Evolutionary conservation across 2,888 invertebrate genomes (phyloP), one percentile per base, ranked within the genome.

Genomic region (Erebia palarica): DNA sequence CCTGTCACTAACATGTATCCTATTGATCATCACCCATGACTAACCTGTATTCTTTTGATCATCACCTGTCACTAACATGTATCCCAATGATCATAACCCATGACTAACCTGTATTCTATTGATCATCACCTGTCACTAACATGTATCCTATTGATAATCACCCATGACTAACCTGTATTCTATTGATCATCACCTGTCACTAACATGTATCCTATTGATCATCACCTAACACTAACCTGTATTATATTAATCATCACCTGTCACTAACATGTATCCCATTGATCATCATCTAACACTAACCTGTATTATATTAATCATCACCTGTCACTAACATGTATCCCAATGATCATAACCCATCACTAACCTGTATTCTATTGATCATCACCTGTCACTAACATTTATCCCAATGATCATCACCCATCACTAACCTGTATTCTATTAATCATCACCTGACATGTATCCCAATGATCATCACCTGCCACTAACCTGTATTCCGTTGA

Each of bases 401-500:
- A 51, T 13, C 51, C 51, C n/a, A 51, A n/a, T 51, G n/a, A 51
- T 51, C 7, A 14, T 7, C n/a, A 4, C 11, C 9, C 0, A n/a
- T n/a, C 11, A 11, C 21, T 21, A 10, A 21, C 57, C 57, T 27
- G 57, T 58, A 58, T 55, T 18, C 55, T 18, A 55, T 55, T 55
- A 8, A 55, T 55, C 53, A n/a, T 7, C 58, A 36, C n/a, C 44
- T 44, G n/a, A 3, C n/a, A 59, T n/a, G n/a, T n/a, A n/a, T n/a
- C n/a, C n/a, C 18, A 21, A 21, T 55, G 10, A 55, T 55, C 53
- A n/a, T 7, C 58, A 36, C n/a, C 44, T 44, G n/a, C 9, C n/a
- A 59, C 42, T 59, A 36, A 85, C 86, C 79, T 84, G 83, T n/a
- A 86, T 84, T 0, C 90, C 91, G 0, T 85, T 81, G 8, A 80